phyloP scores from a whole-genome alignment of 1,140 invertebrate genomes.

The Gonatopus flavifemur region DNA sequence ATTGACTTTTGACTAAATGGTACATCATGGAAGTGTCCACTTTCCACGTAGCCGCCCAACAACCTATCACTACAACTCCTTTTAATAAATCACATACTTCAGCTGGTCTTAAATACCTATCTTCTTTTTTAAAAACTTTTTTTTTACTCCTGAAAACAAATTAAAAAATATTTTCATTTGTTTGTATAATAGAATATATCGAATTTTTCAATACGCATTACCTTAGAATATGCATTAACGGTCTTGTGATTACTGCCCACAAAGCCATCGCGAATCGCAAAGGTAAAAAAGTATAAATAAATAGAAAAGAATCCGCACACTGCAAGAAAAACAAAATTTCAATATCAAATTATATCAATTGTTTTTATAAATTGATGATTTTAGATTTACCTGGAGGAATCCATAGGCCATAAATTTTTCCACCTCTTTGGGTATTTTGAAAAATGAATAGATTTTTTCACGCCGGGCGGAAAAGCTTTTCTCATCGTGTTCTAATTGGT shows the following conservation, averaged over 20 bases:
- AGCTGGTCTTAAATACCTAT: constrained; percentile 74
- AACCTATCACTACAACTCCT: constrained; percentile 82
- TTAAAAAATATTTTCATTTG: constrained; percentile 3
- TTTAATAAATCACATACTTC: constrained; percentile 97
- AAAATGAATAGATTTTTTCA: constrained; percentile 96
- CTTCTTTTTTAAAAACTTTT: constrained; percentile 29
- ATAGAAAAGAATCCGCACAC: constrained; percentile 97
- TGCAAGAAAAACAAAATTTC: constrained; percentile 49
- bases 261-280: constrained; percentile 85
- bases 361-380: not conserved
- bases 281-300: constrained; percentile 97
- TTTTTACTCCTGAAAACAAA: constrained; percentile 38
- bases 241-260: constrained; percentile 74
- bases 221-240: constrained; percentile 73
- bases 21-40: constrained; percentile 99
- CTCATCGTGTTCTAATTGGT: constrained; percentile 90
- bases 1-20: constrained; percentile 97
- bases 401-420: constrained; percentile 96
- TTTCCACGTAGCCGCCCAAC: constrained; percentile 82
- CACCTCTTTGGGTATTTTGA: constrained; percentile 91
- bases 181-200: not conserved
- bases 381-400: constrained; percentile 73
- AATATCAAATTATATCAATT: not conserved
- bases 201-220: constrained; percentile 36
- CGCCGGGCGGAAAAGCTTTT: constrained; percentile 89